phyloP scores from a whole-genome alignment of 64 coral and sea anemone species.

The Stichodactyla mertensii region DNA sequence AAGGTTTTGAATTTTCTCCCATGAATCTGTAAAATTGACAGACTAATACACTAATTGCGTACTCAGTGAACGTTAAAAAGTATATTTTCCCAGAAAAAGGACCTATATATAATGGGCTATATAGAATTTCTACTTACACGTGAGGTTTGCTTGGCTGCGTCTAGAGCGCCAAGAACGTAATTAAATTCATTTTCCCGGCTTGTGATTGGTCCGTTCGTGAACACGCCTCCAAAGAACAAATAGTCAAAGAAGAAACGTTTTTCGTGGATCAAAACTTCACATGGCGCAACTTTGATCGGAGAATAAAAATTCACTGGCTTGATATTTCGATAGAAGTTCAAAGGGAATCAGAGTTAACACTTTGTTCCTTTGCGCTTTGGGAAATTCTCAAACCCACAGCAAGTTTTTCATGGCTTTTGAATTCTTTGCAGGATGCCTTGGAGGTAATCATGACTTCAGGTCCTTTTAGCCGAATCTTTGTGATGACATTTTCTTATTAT shows the following conservation, averaged over 20 bases:
- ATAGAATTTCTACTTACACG: no score
- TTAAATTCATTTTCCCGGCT: not conserved
- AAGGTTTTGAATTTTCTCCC: no score
- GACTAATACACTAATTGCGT: no score
- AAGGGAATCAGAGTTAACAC: not conserved
- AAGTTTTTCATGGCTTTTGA: conserved; percentile 62
- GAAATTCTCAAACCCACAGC: not conserved
- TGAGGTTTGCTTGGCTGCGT: no score
- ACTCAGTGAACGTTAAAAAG: no score
- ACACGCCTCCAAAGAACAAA: conserved; percentile 1
- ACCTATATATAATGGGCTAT: no score
- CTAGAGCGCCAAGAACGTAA: not conserved
- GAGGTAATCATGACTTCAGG: conserved; percentile 36
- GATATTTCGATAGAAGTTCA: not conserved
- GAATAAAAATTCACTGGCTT: not conserved
- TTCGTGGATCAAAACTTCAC: not conserved
- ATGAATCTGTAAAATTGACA: no score
- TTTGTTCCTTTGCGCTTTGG: not conserved
- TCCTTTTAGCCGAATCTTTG: not conserved
- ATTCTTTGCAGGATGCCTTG: conserved; percentile 76
- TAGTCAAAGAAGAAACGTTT: not conserved
- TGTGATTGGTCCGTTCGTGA: not conserved
- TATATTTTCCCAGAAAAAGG: no score
- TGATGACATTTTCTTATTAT: not conserved
- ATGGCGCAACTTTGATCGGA: not conserved